Conservation (phyloP, 2,888 invertebrate species). For the Phortica magna region DNA sequence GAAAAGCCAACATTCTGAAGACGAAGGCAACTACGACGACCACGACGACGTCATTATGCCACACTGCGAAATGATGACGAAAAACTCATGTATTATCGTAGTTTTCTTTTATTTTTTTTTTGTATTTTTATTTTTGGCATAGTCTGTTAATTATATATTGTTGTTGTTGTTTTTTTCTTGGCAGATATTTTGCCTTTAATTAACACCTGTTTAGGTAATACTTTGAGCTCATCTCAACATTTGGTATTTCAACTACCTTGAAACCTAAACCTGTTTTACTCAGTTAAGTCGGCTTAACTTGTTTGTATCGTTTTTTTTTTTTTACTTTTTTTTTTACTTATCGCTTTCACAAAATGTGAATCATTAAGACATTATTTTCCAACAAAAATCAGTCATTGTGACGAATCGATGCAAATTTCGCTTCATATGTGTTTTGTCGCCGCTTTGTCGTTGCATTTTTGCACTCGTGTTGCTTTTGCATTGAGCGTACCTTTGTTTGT, state of each 20-base stretch:
- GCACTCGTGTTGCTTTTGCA: too few species aligned
- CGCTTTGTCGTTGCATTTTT: too few species aligned
- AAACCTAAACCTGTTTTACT: not conserved
- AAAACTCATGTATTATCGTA: slow-evolving; percentile 4
- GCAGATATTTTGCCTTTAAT: slow-evolving; percentile 14
- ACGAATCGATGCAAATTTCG: not conserved
- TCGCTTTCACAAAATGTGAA: too few species aligned
- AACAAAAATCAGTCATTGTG: not conserved
- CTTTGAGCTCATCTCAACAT: not conserved
- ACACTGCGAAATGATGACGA: slow-evolving; percentile 13
- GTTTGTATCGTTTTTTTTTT: too few species aligned
- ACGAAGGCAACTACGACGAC: not conserved
- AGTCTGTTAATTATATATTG: not conserved
- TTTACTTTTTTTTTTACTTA: too few species aligned
- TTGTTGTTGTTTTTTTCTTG: not conserved
- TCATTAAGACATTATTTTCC: too few species aligned
- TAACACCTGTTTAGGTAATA: slow-evolving; percentile 25
- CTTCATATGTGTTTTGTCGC: too few species aligned
- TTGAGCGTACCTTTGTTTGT: too few species aligned
- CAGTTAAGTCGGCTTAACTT: too few species aligned
- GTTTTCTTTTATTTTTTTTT: slow-evolving; percentile 16
- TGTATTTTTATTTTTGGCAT: not conserved
- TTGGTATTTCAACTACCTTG: not conserved
- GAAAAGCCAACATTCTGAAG: not conserved
- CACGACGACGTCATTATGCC: not conserved